Evolutionary conservation across 2,113 vertebrate species (phyloP).

Genomic region (Brevimyrus niger): DNA sequence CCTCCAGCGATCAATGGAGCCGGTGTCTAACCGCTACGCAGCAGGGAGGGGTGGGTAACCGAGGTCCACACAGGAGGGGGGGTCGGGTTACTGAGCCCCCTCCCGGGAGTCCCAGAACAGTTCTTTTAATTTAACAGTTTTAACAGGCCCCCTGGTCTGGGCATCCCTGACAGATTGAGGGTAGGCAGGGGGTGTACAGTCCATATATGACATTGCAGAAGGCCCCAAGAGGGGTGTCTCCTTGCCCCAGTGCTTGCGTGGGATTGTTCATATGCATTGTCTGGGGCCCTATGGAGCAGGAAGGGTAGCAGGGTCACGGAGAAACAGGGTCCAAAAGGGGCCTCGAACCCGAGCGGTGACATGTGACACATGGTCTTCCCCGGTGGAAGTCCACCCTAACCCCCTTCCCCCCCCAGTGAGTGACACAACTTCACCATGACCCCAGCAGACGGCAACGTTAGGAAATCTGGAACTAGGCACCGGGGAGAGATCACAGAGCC

Average conservation of each 20-base stretch:
- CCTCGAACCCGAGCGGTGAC: background rate
- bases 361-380: background rate
- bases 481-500: background rate
- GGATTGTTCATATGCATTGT: background rate
- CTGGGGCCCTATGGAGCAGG: background rate
- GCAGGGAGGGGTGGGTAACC: background rate
- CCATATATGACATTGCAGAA: background rate
- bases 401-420: background rate
- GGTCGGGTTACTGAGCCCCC: background rate
- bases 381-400: background rate
- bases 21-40: background rate
- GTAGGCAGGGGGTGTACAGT: background rate
- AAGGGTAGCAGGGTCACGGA: background rate
- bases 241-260: background rate
- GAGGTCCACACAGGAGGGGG: background rate
- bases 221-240: background rate
- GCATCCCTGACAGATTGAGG: background rate
- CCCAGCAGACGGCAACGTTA: background rate
- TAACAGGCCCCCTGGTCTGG: background rate
- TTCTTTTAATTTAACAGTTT: slow-evolving; percentile 1
- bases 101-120: background rate
- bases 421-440: background rate
- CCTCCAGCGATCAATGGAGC: background rate
- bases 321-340: background rate
- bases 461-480: background rate